Conservation (phyloP, 2,888 invertebrate species). For the Acleris literana region DNA sequence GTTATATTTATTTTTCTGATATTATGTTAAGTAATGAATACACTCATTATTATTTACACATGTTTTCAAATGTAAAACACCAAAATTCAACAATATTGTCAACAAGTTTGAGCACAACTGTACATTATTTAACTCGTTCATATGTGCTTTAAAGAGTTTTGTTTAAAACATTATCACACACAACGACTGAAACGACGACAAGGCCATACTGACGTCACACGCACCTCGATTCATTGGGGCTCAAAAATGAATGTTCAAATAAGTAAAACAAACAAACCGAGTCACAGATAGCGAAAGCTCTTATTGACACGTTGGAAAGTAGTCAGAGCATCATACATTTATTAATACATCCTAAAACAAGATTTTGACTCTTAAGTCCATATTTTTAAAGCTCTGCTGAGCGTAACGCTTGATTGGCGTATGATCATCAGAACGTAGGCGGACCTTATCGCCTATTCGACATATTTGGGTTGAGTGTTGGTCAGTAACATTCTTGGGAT, state of each 20-base stretch:
- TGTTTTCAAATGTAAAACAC: not conserved
- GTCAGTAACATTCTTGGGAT: slow-evolving; percentile 52
- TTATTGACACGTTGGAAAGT: slow-evolving; percentile 82
- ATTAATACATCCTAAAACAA: slow-evolving; percentile 35
- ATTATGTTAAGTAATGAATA: too few relatives aligned
- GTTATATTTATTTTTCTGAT: not conserved
- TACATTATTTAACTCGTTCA: too few relatives aligned
- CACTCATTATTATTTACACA: too few relatives aligned
- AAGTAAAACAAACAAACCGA: slow-evolving; percentile 72
- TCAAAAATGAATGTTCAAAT: slow-evolving; percentile 67
- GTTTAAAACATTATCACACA: too few relatives aligned
- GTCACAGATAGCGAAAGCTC: slow-evolving; percentile 81
- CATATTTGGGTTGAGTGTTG: slow-evolving; percentile 72
- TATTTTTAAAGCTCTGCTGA: slow-evolving; percentile 42
- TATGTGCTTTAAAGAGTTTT: too few relatives aligned
- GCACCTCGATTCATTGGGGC: slow-evolving; percentile 48
- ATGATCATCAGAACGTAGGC: slow-evolving; percentile 55
- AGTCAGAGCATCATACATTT: slow-evolving; percentile 46
- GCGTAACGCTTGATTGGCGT: slow-evolving; percentile 37
- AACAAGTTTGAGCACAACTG: too few relatives aligned
- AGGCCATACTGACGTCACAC: slow-evolving; percentile 47
- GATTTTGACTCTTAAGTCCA: slow-evolving; percentile 49
- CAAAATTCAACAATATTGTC: too few relatives aligned
- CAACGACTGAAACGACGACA: too few relatives aligned
- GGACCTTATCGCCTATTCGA: slow-evolving; percentile 67